A percentile compares a stretch with the other conserved stretches of the same genome.
phyloP scores from a whole-genome alignment of 2,113 vertebrate species.

The Macroglossus sobrinus region DNA sequence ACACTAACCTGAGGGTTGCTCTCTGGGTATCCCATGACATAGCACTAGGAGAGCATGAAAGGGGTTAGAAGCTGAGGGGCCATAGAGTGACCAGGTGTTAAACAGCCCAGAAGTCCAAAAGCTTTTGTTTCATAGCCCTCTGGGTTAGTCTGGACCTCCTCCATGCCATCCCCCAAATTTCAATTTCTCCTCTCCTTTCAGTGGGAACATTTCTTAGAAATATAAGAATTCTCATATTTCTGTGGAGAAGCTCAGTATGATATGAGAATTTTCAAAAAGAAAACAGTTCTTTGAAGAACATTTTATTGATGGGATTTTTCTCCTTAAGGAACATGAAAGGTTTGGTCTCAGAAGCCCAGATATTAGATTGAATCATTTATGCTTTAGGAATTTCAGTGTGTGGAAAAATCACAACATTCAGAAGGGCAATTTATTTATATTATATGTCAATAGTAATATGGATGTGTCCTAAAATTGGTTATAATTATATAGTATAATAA shows the following conservation, averaged over 20 bases:
- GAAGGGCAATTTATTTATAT: conserved; percentile 22
- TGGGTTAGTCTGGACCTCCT: background rate
- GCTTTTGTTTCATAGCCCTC: background rate
- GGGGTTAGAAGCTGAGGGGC: background rate
- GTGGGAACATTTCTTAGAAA: background rate
- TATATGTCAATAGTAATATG: background rate
- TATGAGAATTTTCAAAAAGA: conserved; percentile 59
- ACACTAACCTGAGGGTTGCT: background rate
- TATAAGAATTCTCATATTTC: conserved; percentile 20
- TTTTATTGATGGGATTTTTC: conserved; percentile 28
- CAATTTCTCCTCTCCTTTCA: background rate
- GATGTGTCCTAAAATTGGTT: background rate
- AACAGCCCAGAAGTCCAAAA: background rate
- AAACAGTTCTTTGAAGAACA: conserved; percentile 40
- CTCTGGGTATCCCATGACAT: background rate
- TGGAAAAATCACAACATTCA: background rate
- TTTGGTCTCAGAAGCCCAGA: background rate
- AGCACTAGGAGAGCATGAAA: background rate
- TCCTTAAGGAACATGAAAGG: conserved; percentile 31
- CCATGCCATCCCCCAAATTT: background rate
- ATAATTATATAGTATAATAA: background rate
- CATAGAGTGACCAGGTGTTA: background rate
- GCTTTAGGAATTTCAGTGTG: background rate
- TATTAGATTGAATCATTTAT: conserved; percentile 33
- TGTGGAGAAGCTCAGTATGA: background rate